These are phyloP conservation scores for Desmodus rotundus DNA, from an alignment of 2,113 vertebrate species.

Conservation along the genomic window DNA sequence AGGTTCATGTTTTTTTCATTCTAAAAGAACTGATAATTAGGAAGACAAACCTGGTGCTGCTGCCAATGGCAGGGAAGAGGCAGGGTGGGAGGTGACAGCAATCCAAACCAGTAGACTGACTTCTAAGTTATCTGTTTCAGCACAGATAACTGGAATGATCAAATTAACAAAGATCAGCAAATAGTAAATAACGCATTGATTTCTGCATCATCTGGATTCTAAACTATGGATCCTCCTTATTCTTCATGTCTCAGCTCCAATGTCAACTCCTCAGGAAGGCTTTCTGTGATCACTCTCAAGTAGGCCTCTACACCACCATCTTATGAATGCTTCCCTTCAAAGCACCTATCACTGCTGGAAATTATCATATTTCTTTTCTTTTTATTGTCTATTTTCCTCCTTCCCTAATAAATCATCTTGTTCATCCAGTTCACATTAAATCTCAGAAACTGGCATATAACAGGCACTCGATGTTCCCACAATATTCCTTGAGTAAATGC, in stretches of 20 bases:
- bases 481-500: background rate
- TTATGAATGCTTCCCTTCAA: background rate
- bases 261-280: background rate
- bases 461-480: background rate
- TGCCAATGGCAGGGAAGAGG: background rate
- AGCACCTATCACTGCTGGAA: background rate
- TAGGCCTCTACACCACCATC: background rate
- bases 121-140: constrained; percentile 21
- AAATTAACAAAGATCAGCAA: background rate
- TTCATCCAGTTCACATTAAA: background rate
- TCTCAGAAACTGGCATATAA: background rate
- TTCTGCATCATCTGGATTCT: constrained; percentile 1
- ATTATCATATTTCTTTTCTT: background rate
- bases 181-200: background rate
- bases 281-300: background rate
- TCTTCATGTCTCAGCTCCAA: background rate
- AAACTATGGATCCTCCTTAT: background rate
- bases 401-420: background rate
- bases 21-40: constrained; percentile 23
- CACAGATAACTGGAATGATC: background rate
- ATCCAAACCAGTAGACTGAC: background rate
- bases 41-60: background rate
- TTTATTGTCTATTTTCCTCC: background rate
- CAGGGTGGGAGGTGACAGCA: background rate
- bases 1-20: background rate